phyloP scores from a whole-genome alignment of 2,888 invertebrate species.

The Chalcosyrphus nemorum region DNA sequence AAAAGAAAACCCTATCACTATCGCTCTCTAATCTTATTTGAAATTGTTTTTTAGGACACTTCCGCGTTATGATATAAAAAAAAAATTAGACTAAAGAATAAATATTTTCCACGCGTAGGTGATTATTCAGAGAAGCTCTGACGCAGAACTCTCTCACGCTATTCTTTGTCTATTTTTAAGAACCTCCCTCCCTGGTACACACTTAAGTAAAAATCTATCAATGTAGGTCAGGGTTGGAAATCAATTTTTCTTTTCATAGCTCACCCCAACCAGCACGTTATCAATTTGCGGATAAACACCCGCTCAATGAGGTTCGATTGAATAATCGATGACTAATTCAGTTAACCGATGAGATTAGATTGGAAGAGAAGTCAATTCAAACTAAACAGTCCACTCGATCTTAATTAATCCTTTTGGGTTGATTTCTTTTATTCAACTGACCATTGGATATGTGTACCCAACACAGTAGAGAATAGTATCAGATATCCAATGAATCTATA shows the following conservation, averaged over 20 bases:
- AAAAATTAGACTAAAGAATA: neutral
- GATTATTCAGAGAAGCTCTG: neutral
- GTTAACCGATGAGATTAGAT: neutral
- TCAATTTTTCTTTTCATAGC: neutral
- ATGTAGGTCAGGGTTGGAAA: constrained; percentile 31
- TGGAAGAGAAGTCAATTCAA: neutral
- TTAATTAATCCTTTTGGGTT: neutral
- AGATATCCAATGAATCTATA: neutral
- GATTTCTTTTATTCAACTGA: neutral
- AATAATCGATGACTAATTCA: constrained; percentile 4
- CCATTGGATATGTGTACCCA: neutral
- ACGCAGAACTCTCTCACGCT: neutral
- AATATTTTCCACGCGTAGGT: neutral
- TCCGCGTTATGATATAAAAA: neutral
- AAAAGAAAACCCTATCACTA: neutral
- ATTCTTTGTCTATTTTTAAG: neutral
- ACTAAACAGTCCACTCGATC: neutral
- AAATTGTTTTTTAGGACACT: neutral
- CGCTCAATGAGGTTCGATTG: neutral
- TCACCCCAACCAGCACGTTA: neutral
- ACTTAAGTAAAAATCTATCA: constrained; percentile 1
- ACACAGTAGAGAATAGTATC: neutral
- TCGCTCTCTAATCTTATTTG: neutral
- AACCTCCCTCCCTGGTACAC: neutral
- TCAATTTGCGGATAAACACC: constrained; percentile 1